These are phyloP conservation scores for Acanthornis magna DNA, from an alignment of 2,797 vertebrate species.

Conservation along the genomic window DNA sequence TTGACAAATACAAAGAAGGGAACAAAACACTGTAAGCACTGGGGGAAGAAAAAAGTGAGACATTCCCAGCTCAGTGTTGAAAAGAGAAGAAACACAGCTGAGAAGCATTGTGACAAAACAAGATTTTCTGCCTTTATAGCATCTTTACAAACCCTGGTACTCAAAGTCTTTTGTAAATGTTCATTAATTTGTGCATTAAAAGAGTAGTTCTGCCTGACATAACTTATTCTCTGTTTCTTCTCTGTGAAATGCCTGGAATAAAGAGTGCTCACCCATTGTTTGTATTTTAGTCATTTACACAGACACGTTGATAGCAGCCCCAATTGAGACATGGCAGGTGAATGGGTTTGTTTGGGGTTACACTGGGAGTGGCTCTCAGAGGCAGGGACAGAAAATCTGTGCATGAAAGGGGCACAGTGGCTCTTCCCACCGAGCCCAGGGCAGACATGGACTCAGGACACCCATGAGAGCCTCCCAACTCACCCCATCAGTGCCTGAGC, in stretches of 20 bases:
- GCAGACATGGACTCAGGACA: background rate
- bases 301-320: background rate
- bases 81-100: background rate
- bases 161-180: background rate
- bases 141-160: background rate
- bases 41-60: background rate
- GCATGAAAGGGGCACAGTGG: background rate
- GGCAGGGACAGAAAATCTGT: background rate
- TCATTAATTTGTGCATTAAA: background rate
- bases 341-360: background rate
- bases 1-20: background rate
- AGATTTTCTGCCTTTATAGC: background rate
- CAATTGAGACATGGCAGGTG: background rate
- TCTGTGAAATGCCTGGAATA: background rate
- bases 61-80: background rate
- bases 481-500: background rate
- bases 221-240: background rate
- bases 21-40: background rate
- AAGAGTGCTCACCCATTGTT: background rate
- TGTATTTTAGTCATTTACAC: background rate
- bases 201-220: background rate
- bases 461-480: background rate
- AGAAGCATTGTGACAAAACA: background rate
- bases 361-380: fast-evolving
- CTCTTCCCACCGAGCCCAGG: background rate